Percentiles rank a stretch among this genome's conserved stretches.
These are phyloP conservation scores for Oscheius sp. DNA, from an alignment of 1,140 invertebrate genomes.

Conservation along the genomic window DNA sequence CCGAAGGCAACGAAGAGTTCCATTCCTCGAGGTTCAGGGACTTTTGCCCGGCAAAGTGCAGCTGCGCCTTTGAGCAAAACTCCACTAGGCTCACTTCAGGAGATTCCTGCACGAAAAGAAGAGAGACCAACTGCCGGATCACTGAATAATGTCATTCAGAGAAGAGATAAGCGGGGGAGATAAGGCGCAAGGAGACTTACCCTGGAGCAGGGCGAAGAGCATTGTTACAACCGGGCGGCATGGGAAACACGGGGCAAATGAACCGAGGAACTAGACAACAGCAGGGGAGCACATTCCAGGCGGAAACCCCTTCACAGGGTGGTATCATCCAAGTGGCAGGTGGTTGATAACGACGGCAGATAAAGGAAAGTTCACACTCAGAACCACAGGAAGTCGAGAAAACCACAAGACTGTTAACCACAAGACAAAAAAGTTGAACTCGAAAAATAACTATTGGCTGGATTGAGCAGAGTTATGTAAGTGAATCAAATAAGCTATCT, in stretches of 20 bases:
- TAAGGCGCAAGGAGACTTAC: background rate
- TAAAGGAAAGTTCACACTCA: constrained; percentile 70
- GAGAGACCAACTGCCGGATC: background rate
- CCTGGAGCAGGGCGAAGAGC: background rate
- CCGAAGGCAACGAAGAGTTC: background rate
- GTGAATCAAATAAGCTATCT: too few relatives aligned
- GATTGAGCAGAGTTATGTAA: too few relatives aligned
- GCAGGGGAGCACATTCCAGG: background rate
- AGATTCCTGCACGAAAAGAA: background rate
- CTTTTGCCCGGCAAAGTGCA: background rate
- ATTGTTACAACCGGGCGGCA: background rate
- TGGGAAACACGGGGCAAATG: background rate
- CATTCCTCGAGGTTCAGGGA: background rate
- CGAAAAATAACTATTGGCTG: too few relatives aligned
- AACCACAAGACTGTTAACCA: background rate
- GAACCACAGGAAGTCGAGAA: background rate
- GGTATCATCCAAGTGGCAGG: background rate
- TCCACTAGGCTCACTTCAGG: background rate
- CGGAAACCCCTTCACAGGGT: background rate
- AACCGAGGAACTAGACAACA: too few relatives aligned
- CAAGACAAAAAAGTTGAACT: too few relatives aligned
- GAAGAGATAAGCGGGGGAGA: background rate
- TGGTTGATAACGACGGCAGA: background rate
- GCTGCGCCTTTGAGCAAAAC: background rate
- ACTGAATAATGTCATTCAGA: background rate